These are phyloP conservation scores for Ctenoplectra terminalis DNA, from an alignment of 1,140 invertebrate species.

Conservation along the genomic window DNA sequence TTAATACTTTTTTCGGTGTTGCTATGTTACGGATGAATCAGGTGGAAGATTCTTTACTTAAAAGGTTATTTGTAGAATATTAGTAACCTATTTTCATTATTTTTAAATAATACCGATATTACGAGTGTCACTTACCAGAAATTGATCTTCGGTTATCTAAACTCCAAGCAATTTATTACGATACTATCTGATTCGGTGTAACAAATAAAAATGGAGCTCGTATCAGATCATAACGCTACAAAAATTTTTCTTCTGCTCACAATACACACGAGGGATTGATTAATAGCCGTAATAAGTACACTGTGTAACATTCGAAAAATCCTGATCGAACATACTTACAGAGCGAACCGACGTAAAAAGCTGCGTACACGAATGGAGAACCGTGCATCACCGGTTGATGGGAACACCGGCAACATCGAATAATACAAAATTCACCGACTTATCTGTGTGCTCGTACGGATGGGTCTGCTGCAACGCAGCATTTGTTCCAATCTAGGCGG, in stretches of 20 bases:
- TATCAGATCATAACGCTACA: background rate
- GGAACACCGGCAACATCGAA: slow-evolving; percentile 18
- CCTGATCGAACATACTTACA: background rate
- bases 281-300: background rate
- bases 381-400: background rate
- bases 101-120: no score
- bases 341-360: background rate
- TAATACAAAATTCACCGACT: slow-evolving; percentile 54
- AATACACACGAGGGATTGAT: background rate
- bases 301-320: background rate
- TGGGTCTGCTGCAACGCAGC: slow-evolving; percentile 55
- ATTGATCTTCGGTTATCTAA: no score
- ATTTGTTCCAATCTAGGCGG: slow-evolving; percentile 77
- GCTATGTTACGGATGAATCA: no score
- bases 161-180: no score
- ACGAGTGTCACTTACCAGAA: no score
- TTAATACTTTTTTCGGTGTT: no score
- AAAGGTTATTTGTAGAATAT: no score
- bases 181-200: no score
- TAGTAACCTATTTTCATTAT: no score
- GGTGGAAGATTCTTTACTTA: no score
- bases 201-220: background rate
- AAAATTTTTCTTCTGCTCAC: no score
- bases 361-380: background rate
- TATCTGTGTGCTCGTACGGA: slow-evolving; percentile 17